Evolutionary conservation across 2,113 vertebrate species (phyloP), one percentile per base, ranked within the genome.

Genomic region (Tachysurus vachellii): DNA sequence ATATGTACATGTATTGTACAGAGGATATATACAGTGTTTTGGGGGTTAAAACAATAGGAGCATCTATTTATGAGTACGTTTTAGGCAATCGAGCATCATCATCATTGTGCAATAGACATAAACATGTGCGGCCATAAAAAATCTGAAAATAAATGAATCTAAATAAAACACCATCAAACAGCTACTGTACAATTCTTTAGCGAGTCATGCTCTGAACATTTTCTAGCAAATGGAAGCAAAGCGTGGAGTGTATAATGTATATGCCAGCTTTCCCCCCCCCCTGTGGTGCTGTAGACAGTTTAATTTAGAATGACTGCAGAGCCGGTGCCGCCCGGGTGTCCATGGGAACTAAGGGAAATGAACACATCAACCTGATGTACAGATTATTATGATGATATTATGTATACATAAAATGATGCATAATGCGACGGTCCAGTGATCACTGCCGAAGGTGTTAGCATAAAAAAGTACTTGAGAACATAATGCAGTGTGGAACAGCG

Each of bases 261-360:
- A 84, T 84, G 76, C 44, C 50, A 64, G 19, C 2, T 44, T 5
- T n/a, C 62, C 47, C 26, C 10, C 76, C 59, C 76, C 59, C 64
- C 36, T n/a, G n/a, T 61, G 57, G 47, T 26, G 0, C 5, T 61
- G 62, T 56, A 62, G 88, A 73, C 71, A 86, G 59, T 64, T 86
- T 84, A 16, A 86, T 89, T 89, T 84, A 71, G 59, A 80, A 84
- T 66, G 56, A 84, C 82, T 81, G 82, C 79, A 64, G 28, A 75
- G 50, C 47, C 23, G 53, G 7, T 36, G 44, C 19, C 1, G 42
- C 26, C 26, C 1, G 8, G n/a, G 26, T 59, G 44, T 56, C 70
- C 53, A 57, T 85, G 83, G 70, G 14, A 76, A 80, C 54, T 82
- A 80, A 81, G 11, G 21, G 61, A 88, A 85, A 82, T 82, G 68